Base-by-base conservation (phyloP, 2,113 vertebrate species). In the Edolisoma coerulescens region DNA sequence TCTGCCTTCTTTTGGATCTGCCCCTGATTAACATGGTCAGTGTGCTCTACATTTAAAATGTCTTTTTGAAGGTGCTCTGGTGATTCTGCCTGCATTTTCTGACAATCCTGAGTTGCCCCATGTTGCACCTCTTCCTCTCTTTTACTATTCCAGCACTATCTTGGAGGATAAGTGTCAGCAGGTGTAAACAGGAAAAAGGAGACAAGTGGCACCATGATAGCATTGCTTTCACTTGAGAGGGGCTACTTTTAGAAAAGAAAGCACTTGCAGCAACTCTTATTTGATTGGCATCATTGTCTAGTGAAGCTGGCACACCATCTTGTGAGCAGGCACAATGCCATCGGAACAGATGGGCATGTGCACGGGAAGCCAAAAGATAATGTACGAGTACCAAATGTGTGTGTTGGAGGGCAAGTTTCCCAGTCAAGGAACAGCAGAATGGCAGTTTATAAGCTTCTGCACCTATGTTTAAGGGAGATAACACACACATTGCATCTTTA, bases 361-460 rank as follows among this genome's bases (percentile, higher is more conserved):
- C 94, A 95, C 90, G 95, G 95, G 93, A 91, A 93, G 97, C 96
- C 98, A 98, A 96, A 93, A 96, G 96, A 98, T 97, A 97, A 97
- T 94, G 91, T 87, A 93, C 84, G 88, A 98, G 95, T 94, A 98
- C 96, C 97, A 97, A 97, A 97, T 95, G 94, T 96, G 96, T 97
- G 96, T 93, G 83, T 88, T 84, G 30, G 77, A 97, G 96, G 96
- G 96, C 94, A 94, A 91, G 90, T 91, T 97, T 97, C 95, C 96
- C 96, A 97, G 95, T 57, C 96, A 96, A 96, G 93, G 78, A 95
- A 57, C 73, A 90, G 45, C 68, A 61, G 87, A 94, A 74, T 7
- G 13, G 90, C 80, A 96, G 86, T 93, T 96, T 89, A 77, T 86
- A 79, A 93, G 77, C 77, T 80, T 64, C 86, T 82, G 92, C 92